A percentile compares a stretch with the other conserved stretches of the same genome.
Evolutionary conservation across 1,140 invertebrate genomes (phyloP).

Genomic region (Ruditapes philippinarum): DNA sequence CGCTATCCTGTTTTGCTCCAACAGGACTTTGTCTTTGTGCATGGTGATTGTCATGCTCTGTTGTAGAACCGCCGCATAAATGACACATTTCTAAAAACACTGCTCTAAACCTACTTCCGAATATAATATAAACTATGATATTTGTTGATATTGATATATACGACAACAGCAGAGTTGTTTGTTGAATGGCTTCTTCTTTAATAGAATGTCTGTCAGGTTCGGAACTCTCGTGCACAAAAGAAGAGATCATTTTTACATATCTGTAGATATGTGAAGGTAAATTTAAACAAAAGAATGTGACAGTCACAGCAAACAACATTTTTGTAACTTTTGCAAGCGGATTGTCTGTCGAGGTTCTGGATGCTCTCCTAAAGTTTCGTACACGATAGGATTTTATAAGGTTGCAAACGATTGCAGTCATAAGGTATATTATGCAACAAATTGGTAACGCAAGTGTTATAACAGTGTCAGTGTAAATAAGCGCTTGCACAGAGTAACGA

Average conservation of each 20-base stretch:
- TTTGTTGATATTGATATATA: slow-evolving; percentile 95
- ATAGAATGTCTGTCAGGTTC: neutral
- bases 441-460: slow-evolving; percentile 88
- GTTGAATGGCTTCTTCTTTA: slow-evolving; percentile 87
- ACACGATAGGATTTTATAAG: slow-evolving; percentile 47
- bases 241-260: slow-evolving; percentile 77
- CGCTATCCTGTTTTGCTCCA: too few species aligned
- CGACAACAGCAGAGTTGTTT: slow-evolving; percentile 89
- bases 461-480: slow-evolving; percentile 88
- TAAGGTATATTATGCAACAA: slow-evolving; percentile 81
- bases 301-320: slow-evolving; percentile 93
- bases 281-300: slow-evolving; percentile 93
- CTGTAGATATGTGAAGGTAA: slow-evolving; percentile 89
- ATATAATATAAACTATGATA: slow-evolving; percentile 91
- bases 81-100: neutral
- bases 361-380: neutral
- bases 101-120: slow-evolving; percentile 75
- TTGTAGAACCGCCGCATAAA: neutral
- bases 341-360: slow-evolving; percentile 71
- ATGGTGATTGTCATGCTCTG: too few species aligned
- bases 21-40: too few species aligned
- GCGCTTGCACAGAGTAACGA: slow-evolving; percentile 86
- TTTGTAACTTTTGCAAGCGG: slow-evolving; percentile 92
- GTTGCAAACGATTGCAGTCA: slow-evolving; percentile 50
- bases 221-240: slow-evolving; percentile 34